Base-by-base conservation (phyloP, 2,888 invertebrate genomes). In the Belgica antarctica region DNA sequence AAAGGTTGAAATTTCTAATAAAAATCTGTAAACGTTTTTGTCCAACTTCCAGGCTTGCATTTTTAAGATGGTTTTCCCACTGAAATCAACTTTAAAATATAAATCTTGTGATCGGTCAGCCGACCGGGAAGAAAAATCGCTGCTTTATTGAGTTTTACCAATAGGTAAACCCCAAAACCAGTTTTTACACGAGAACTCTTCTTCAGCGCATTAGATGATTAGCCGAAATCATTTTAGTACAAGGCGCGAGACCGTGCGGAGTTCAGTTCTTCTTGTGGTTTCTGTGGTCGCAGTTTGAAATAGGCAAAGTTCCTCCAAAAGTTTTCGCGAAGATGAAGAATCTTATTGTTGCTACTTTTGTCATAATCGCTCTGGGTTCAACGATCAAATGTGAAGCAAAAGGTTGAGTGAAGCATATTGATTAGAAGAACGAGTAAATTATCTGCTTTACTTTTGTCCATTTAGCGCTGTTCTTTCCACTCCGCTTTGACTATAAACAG, bases 341-440 rank as follows among this genome's bases (percentile, higher is more conserved):
- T 12, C n/a, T 65, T 8, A 25, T 41, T 31, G 12, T 34, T n/a
- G 63, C 25, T 65, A 62, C 62, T 65, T 46, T 65, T 41, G 63
- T 34, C 63, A 46, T 46, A 46, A 34, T 46, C 22, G 41, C 15
- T n/a, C 19, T 46, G 24, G 25, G 63, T 65, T 65, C 63, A 65
- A 25, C 15, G 24, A 31, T 65, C 41, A 41, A 65, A 34, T 24
- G 63, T 41, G 63, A 65, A 65, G 63, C 41, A 12, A 41, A 22
- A 25, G 25, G 41, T 65, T 41, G 25, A n/a, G n/a, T n/a, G n/a
- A 25, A 22, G 63, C 22, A 46, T 65, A 62, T 34, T 62, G 62
- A 62, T 65, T 41, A 46, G 22, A 24, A 34, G n/a, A 2, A 27
- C 17, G 27, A 59, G 27, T 10, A 59, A 46, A 5, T 15, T 17